Evolutionary conservation across 2,113 vertebrate genomes (phyloP).

Genomic region (Phasianus colchicus): DNA sequence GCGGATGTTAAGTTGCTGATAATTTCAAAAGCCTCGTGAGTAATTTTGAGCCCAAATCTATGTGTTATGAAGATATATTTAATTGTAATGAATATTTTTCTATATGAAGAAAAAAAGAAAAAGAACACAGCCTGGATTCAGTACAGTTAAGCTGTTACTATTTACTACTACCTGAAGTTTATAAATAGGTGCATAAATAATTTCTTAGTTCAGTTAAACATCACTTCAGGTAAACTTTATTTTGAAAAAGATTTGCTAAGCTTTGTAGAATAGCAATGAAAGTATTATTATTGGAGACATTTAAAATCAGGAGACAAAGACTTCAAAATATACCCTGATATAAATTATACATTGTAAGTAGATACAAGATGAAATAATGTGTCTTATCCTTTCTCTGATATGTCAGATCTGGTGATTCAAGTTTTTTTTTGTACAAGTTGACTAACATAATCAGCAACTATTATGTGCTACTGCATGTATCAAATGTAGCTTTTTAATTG

Average conservation of each 20-base stretch:
- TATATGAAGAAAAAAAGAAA: not conserved
- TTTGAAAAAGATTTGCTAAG: not conserved
- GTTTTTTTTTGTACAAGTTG: not conserved
- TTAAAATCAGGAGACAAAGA: not conserved
- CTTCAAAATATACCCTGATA: not conserved
- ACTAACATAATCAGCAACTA: conserved; percentile 40
- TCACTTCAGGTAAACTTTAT: not conserved
- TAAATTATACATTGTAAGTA: conserved; percentile 17
- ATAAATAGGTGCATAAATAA: not conserved
- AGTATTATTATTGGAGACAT: not conserved
- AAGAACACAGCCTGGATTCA: not conserved
- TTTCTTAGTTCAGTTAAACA: not conserved
- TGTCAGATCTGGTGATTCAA: not conserved
- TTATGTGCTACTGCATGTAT: conserved; percentile 26
- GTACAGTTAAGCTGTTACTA: not conserved
- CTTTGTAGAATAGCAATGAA: not conserved
- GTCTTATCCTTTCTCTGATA: not conserved
- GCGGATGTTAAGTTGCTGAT: not conserved
- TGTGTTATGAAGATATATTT: not conserved
- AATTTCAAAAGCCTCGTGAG: not conserved
- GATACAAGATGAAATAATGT: not conserved
- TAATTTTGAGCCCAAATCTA: not conserved
- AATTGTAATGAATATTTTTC: not conserved
- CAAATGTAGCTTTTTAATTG: conserved; percentile 54
- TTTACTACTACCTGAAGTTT: not conserved